Conservation (phyloP, 2,113 vertebrate genomes). For the Oreotrochilus melanogaster region DNA sequence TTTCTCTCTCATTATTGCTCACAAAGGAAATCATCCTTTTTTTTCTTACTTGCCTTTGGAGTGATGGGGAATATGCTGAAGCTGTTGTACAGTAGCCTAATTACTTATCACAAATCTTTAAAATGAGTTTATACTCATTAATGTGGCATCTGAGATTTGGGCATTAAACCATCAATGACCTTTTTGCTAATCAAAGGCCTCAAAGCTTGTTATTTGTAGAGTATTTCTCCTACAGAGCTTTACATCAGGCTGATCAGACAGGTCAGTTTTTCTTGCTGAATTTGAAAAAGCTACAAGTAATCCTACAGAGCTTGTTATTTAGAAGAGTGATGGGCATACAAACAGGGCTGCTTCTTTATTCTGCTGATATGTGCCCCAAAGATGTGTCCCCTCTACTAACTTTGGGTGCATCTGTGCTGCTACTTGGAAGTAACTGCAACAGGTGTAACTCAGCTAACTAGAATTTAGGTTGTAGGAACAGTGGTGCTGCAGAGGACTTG, state of each 20-base stretch:
- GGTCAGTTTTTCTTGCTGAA: neutral
- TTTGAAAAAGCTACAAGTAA: neutral
- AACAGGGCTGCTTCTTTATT: neutral
- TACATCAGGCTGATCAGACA: neutral
- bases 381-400: neutral
- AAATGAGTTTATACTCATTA: conserved; percentile 55
- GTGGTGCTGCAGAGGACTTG: neutral
- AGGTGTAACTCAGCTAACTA: neutral
- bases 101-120: conserved; percentile 66
- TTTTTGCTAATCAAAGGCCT: conserved; percentile 33
- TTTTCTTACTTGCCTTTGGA: conserved; percentile 27
- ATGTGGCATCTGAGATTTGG: conserved; percentile 36
- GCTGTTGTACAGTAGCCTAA: conserved; percentile 7
- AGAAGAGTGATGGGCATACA: neutral
- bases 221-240: neutral
- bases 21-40: neutral
- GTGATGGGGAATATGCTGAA: conserved; percentile 20
- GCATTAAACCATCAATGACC: conserved; percentile 44
- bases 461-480: neutral
- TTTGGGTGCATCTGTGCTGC: neutral
- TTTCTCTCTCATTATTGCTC: neutral
- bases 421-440: neutral
- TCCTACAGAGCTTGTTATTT: neutral
- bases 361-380: neutral
- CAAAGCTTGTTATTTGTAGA: conserved; percentile 2